Evolutionary conservation across 2,113 vertebrate genomes (phyloP).

Genomic region (Haemorhous mexicanus): DNA sequence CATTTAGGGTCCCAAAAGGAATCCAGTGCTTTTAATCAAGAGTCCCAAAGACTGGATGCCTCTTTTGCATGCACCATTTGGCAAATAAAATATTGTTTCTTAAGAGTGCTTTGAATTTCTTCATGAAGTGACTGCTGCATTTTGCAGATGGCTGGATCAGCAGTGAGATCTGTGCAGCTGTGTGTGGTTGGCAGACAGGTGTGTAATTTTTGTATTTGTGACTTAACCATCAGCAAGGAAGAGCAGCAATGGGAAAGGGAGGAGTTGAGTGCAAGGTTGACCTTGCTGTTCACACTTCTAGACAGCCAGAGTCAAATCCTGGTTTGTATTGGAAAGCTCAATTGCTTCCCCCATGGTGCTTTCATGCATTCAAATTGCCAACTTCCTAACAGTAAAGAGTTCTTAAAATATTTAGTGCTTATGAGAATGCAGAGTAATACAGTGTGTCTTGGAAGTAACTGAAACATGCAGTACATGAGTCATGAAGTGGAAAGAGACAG

Average conservation of each 20-base stretch:
- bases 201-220: neutral
- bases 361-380: neutral
- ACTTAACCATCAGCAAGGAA: neutral
- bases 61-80: neutral
- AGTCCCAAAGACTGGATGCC: neutral
- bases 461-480: neutral
- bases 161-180: neutral
- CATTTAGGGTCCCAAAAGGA: neutral
- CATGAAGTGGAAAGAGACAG: neutral
- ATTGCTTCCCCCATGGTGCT: neutral
- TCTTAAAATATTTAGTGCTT: neutral
- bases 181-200: neutral
- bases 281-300: neutral
- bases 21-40: neutral
- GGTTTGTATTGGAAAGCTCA: neutral
- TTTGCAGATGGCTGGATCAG: conserved; percentile 31
- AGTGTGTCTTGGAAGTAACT: neutral
- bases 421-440: neutral
- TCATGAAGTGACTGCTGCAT: neutral
- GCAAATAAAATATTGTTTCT: neutral
- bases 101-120: neutral
- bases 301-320: neutral
- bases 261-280: neutral
- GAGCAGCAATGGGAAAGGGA: neutral
- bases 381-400: neutral